phyloP scores from a whole-genome alignment of 2,888 invertebrate genomes.

The Lithophane socia region DNA sequence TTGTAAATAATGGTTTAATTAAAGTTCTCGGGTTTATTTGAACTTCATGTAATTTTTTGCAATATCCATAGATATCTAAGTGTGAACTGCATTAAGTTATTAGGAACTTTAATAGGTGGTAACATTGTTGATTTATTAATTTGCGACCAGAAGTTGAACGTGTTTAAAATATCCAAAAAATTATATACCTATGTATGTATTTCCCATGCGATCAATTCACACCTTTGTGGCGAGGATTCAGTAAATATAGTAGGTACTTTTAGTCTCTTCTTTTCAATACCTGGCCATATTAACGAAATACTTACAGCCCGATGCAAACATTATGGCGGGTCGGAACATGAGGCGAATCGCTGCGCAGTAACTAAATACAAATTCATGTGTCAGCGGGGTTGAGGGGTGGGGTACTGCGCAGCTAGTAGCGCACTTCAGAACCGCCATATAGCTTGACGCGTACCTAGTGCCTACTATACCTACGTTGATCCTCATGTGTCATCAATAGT shows the following conservation, averaged over 20 bases:
- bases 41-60: background rate
- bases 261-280: background rate
- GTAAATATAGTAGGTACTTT: no score
- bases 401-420: no score
- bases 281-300: background rate
- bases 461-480: background rate
- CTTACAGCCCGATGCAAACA: background rate
- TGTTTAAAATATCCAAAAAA: background rate
- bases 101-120: background rate
- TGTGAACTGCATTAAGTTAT: slow-evolving; percentile 5
- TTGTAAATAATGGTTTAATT: slow-evolving; percentile 33
- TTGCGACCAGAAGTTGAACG: background rate
- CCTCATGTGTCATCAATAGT: no score
- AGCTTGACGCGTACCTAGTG: no score
- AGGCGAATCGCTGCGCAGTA: no score
- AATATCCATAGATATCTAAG: background rate
- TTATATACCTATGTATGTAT: background rate
- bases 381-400: no score
- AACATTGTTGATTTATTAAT: slow-evolving; percentile 2
- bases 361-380: no score
- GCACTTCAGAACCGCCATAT: no score
- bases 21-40: slow-evolving; percentile 4
- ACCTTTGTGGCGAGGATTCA: background rate
- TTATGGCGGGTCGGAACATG: no score
- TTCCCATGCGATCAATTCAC: slow-evolving; percentile 20